These are phyloP conservation scores for Oxycera nigricornis DNA, from an alignment of 2,888 invertebrate species.

Conservation along the genomic window DNA sequence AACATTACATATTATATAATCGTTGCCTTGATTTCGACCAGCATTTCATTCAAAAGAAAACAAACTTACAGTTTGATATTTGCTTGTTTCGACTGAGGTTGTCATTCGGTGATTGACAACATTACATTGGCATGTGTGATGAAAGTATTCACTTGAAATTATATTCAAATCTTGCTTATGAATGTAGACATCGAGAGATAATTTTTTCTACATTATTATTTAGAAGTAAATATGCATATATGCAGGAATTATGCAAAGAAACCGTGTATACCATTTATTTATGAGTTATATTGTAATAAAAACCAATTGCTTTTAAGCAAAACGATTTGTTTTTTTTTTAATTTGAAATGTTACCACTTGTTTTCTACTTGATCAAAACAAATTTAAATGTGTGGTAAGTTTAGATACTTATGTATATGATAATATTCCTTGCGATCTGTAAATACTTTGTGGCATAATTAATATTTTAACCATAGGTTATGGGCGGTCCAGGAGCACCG, in stretches of 20 bases:
- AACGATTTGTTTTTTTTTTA: conserved; percentile 25
- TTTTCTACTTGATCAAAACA: conserved; percentile 2
- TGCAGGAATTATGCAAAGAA: not conserved
- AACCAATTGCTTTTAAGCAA: conserved; percentile 17
- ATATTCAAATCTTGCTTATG: no score
- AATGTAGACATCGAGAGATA: no score
- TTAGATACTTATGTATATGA: not conserved
- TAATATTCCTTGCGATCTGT: not conserved
- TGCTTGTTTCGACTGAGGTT: conserved; percentile 4
- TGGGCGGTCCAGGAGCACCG: conserved; percentile 11
- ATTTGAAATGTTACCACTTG: not conserved
- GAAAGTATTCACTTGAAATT: not conserved
- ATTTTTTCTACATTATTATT: no score
- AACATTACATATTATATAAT: no score
- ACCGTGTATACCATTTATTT: conserved; percentile 31
- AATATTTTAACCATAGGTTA: conserved; percentile 42
- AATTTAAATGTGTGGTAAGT: conserved; percentile 6
- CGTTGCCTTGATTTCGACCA: no score
- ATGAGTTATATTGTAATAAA: conserved; percentile 30
- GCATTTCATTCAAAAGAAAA: not conserved
- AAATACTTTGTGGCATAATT: conserved; percentile 39
- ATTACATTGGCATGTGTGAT: conserved; percentile 31
- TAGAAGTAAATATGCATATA: not conserved
- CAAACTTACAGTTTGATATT: not conserved
- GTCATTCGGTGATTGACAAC: not conserved